A percentile compares a stretch with the other conserved stretches of the same genome.
phyloP scores from a whole-genome alignment of 1,140 invertebrate species.

The Zeugodacus cucurbitae region DNA sequence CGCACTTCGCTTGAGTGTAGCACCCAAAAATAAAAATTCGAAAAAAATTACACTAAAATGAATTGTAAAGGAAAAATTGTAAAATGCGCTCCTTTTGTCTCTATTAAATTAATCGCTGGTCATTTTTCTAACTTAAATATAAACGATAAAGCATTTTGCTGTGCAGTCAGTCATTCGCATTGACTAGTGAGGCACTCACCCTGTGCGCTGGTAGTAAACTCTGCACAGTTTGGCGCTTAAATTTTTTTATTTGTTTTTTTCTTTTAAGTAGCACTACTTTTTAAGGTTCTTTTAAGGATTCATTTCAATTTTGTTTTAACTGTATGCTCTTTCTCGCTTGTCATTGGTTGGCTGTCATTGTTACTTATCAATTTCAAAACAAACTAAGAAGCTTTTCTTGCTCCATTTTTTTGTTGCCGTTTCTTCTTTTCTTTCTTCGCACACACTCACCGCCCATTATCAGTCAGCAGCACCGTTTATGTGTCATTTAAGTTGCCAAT shows the following conservation, averaged over 20 bases:
- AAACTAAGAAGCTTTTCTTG: conserved; percentile 46
- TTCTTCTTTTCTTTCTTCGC: too few species aligned
- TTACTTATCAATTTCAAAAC: conserved; percentile 62
- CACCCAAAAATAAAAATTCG: background rate
- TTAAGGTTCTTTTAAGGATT: conserved; percentile 61
- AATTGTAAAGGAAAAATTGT: conserved; percentile 6
- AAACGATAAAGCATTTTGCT: conserved; percentile 62
- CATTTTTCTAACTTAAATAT: conserved; percentile 66
- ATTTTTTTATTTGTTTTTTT: conserved; percentile 49
- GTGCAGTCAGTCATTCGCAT: conserved; percentile 14
- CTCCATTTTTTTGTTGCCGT: too few species aligned
- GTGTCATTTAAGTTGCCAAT: conserved; percentile 24
- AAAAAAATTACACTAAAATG: background rate
- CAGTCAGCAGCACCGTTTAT: background rate
- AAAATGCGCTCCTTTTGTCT: conserved; percentile 59
- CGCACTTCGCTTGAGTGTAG: background rate
- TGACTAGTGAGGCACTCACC: background rate
- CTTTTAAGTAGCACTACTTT: conserved; percentile 66
- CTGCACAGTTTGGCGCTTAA: conserved; percentile 46
- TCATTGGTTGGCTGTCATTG: background rate
- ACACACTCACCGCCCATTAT: too few species aligned
- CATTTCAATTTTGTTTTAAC: conserved; percentile 44
- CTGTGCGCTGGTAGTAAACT: conserved; percentile 45
- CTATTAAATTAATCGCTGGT: conserved; percentile 65
- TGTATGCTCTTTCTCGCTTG: conserved; percentile 7